Base-by-base conservation (phyloP, 2,113 vertebrate species). In the Ciconia maguari region DNA sequence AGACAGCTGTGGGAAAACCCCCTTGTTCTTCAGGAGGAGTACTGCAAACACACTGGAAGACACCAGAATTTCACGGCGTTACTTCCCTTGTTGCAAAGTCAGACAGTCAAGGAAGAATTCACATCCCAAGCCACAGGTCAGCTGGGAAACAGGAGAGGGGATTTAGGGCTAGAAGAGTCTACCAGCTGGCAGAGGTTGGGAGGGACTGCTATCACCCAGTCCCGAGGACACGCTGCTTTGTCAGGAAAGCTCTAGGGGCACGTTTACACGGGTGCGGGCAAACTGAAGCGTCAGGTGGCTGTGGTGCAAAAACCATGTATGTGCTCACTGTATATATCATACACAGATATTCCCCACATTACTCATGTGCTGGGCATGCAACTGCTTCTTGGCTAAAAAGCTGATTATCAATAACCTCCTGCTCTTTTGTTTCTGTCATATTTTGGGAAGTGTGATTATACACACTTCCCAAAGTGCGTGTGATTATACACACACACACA, bases 221-320 rank as follows among this genome's bases (percentile, higher is more conserved):
- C 44, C 24, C 1, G 1, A 38, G 60, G 76, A 34, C 7, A 10
- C 2, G 13, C 51, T 65, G 64, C 38, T 66, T 14, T 7, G 38
- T 27, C 76, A 55, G 85, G 30, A 49, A 19, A 81, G 42, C 58
- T 77, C 60, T 5, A 14, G 24, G 27, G 11, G 29, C 30, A 34
- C 0, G 2, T 13, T 54, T 15, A 38, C 1, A 0, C 6, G 48
- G 13, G 2, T 11, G 46, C 8, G 22, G 52, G 36, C 29, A 57
- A 54, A 36, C n/a, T 11, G 22, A 61, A 76, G 29, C 6, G 21
- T 62, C 42, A 29, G 42, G 34, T 51, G 42, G 42, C 36, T 62
- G 29, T 68, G 60, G 25, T 29, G 13, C 60, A 87, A 74, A 26
- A 69, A 3, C 34, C 12, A 27, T 5, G 4, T 7, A 2, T 16